Percentiles rank a stretch among this genome's conserved stretches.
Evolutionary conservation across 2,113 vertebrate species (phyloP).

Genomic region (Tetrao urogallus): DNA sequence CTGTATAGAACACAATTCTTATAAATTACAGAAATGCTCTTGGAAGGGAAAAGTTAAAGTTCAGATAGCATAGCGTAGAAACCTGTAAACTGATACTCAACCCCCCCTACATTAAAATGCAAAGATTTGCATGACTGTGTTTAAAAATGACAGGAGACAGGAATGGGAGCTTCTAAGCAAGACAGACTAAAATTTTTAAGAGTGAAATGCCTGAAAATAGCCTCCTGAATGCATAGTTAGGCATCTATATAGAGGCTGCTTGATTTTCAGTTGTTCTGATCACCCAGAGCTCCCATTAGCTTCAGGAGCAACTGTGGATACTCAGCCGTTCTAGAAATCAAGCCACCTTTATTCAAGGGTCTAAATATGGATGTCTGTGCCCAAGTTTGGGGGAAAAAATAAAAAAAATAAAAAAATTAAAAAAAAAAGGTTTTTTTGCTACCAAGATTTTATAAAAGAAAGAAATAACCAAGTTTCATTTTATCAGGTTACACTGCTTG

Average conservation of each 20-base stretch:
- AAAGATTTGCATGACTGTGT: constrained; percentile 64
- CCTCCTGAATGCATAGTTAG: constrained; percentile 66
- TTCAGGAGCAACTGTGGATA: constrained; percentile 68
- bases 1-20: not conserved
- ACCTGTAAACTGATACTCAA: constrained; percentile 38
- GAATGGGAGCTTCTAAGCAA: constrained; percentile 57
- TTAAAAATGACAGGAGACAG: constrained; percentile 64
- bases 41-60: constrained; percentile 28
- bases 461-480: constrained; percentile 32
- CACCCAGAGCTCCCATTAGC: constrained; percentile 73
- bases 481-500: not conserved
- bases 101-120: constrained; percentile 12
- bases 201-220: constrained; percentile 68
- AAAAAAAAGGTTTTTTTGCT: not conserved
- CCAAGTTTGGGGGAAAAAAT: constrained; percentile 9
- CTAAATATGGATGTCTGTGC: constrained; percentile 73
- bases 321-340: constrained; percentile 70
- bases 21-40: constrained; percentile 10
- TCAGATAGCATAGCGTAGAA: constrained; percentile 26
- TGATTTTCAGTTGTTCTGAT: constrained; percentile 76
- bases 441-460: constrained; percentile 38
- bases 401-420: not conserved
- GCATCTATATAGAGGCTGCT: constrained; percentile 61
- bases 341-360: constrained; percentile 69
- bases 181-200: constrained; percentile 53